phyloP scores from a whole-genome alignment of 2,888 invertebrate genomes.

The Meghimatium bilineatum region DNA sequence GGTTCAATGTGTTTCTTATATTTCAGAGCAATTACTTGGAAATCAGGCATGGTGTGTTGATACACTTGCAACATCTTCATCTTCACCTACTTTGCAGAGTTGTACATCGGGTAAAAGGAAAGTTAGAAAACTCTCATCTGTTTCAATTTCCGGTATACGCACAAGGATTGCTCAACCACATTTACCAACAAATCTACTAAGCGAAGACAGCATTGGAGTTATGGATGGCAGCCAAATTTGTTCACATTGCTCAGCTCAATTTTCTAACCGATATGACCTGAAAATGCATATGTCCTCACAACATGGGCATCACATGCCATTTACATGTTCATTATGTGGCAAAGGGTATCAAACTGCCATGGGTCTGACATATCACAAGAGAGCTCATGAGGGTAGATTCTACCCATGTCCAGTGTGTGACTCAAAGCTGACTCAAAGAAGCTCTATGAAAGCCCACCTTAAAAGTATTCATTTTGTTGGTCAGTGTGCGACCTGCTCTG shows the following conservation, averaged over 20 bases:
- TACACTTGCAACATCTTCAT: conserved; percentile 8
- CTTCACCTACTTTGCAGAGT: not conserved
- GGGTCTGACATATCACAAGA: conserved; percentile 26
- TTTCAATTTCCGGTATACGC: not conserved
- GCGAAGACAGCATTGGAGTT: not conserved
- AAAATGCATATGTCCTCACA: conserved; percentile 25
- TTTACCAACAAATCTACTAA: not conserved
- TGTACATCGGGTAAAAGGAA: not conserved
- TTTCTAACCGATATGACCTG: conserved; percentile 22
- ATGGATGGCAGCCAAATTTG: not conserved
- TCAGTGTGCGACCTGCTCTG: conserved; percentile 34
- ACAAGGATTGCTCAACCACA: not conserved
- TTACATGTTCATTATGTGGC: conserved; percentile 30
- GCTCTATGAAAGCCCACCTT: conserved; percentile 35
- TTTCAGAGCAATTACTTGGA: conserved; percentile 27
- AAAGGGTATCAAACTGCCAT: conserved; percentile 34
- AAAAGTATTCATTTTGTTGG: conserved; percentile 21
- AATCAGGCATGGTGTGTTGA: conserved; percentile 13
- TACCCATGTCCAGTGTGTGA: conserved; percentile 33
- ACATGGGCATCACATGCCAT: conserved; percentile 41
- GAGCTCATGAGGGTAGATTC: conserved; percentile 29
- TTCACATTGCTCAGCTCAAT: not conserved
- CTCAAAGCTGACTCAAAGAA: conserved; percentile 37
- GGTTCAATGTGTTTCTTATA: conserved; percentile 14
- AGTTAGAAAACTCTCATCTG: conserved; percentile 2